Evolutionary conservation across 53 echinoderm and acorn worm species (phyloP).

Genomic region (Paracentrotus lividus): DNA sequence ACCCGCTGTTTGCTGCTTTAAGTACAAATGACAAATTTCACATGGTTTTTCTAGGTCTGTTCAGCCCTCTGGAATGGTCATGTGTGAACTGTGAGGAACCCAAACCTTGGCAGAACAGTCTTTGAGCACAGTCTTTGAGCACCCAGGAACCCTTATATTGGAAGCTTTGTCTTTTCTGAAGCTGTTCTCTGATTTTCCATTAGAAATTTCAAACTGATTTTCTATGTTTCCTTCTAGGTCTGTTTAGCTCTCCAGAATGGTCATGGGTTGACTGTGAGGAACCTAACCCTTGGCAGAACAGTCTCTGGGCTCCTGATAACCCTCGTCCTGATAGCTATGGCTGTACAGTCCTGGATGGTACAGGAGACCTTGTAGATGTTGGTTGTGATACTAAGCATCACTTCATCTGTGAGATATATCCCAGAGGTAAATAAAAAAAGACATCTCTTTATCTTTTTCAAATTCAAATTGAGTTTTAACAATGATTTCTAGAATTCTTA

Average conservation of each 20-base stretch:
- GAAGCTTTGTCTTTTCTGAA: conserved; percentile 74
- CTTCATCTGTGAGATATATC: conserved; percentile 79
- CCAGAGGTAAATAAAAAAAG: conserved; percentile 69
- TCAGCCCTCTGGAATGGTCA: conserved; percentile 72
- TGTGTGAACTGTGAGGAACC: conserved; percentile 81
- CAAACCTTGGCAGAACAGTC: conserved; percentile 71
- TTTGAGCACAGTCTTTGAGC: too few relatives aligned
- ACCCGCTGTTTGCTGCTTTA: too few relatives aligned
- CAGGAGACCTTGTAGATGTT: neutral
- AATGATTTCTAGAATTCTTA: too few relatives aligned
- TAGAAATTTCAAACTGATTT: too few relatives aligned
- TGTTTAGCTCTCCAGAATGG: conserved; percentile 75
- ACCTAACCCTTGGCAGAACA: conserved; percentile 72
- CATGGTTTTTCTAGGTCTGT: conserved; percentile 1
- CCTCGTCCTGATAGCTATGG: conserved; percentile 68
- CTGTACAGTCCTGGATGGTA: conserved; percentile 63
- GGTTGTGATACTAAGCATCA: conserved; percentile 63
- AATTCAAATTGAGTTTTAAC: neutral
- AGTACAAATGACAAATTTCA: too few relatives aligned
- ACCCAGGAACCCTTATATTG: conserved; percentile 59
- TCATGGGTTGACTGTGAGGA: conserved; percentile 80
- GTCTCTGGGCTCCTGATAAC: conserved; percentile 76
- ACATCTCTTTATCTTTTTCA: neutral
- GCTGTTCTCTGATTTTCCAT: too few relatives aligned
- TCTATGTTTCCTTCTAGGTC: conserved; percentile 8